Conservation (phyloP, 2,888 invertebrate species). For the Caenorhabditis panamensis region DNA sequence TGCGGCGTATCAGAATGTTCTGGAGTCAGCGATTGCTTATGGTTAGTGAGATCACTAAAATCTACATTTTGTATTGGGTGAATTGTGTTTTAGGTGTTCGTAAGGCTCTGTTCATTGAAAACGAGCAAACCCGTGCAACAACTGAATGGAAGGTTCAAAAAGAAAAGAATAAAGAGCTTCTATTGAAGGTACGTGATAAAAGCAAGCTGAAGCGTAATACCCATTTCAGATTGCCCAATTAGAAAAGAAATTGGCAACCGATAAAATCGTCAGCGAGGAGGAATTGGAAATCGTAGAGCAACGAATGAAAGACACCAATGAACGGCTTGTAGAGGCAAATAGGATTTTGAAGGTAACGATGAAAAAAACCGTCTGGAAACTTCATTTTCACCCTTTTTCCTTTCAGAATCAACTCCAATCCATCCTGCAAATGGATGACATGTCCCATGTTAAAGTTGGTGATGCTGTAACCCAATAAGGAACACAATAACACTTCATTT, state of each 20-base stretch:
- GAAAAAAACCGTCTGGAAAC: not conserved
- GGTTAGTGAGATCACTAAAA: slow-evolving; percentile 32
- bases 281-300: slow-evolving; percentile 77
- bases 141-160: slow-evolving; percentile 67
- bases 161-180: slow-evolving; percentile 65
- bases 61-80: too few relatives aligned
- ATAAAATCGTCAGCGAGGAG: slow-evolving; percentile 75
- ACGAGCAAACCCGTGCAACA: slow-evolving; percentile 82
- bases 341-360: slow-evolving; percentile 70
- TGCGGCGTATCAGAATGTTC: slow-evolving; percentile 95
- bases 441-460: slow-evolving; percentile 59
- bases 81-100: slow-evolving; percentile 85
- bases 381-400: not conserved
- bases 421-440: slow-evolving; percentile 77
- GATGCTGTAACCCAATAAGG: slow-evolving; percentile 46
- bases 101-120: slow-evolving; percentile 95
- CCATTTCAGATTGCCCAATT: slow-evolving; percentile 75
- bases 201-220: slow-evolving; percentile 45
- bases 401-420: slow-evolving; percentile 78
- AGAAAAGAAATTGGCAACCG: slow-evolving; percentile 74
- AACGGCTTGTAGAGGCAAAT: slow-evolving; percentile 75
- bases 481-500: too few relatives aligned
- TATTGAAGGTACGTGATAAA: slow-evolving; percentile 56
- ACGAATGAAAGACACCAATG: slow-evolving; percentile 78
- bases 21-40: slow-evolving; percentile 97